Base-by-base conservation (phyloP, 2,113 vertebrate genomes). In the Ptyas mucosa region DNA sequence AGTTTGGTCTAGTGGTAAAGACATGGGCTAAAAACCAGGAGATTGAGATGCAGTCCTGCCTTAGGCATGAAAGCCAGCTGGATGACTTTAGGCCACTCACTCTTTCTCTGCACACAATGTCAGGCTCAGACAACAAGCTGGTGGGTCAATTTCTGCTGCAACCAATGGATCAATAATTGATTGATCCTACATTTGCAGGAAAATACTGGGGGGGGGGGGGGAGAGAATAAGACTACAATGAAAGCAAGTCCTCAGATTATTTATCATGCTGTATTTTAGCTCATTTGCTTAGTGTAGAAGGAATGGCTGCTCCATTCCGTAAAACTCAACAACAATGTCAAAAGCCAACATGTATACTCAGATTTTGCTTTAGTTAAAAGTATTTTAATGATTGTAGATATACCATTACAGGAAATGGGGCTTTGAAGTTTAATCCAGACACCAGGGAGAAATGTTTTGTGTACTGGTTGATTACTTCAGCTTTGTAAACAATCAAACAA, bases 401-500 rank as follows among this genome's bases (percentile, higher is more conserved):
- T 87, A n/a, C 18, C 18, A 29, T 34, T 39, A 57, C 43, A 85
- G 64, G 88, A 92, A 92, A 89, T 57, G 26, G 52, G 39, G 46
- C 87, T 88, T 88, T 89, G 69, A 89, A 53, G n/a, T 91, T 91
- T 87, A 85, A 89, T 81, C 52, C 57, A 89, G 64, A 26, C 88
- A 85, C 10, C 53, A 89, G 26, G 88, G 69, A 89, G 26, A 58
- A 85, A 54, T 54, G 75, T 9, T 89, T 57, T 85, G 20, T 51
- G 26, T 43, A 92, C 3, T 39, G 81, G 57, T n/a, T 75, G 69
- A 89, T 85, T 89, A 89, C 11, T 89, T 89, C 39, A 89, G 64
- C 51, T 92, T 85, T 92, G 55, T 92, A 92, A 92, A 92, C 24
- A 92, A n/a, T 85, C 39, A 57, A 15, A 85, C 39, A 85, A 26